A percentile compares a stretch with the other conserved stretches of the same genome.
Conservation (phyloP, 2,888 invertebrate genomes). For the Phyllotreta cruciferae region DNA sequence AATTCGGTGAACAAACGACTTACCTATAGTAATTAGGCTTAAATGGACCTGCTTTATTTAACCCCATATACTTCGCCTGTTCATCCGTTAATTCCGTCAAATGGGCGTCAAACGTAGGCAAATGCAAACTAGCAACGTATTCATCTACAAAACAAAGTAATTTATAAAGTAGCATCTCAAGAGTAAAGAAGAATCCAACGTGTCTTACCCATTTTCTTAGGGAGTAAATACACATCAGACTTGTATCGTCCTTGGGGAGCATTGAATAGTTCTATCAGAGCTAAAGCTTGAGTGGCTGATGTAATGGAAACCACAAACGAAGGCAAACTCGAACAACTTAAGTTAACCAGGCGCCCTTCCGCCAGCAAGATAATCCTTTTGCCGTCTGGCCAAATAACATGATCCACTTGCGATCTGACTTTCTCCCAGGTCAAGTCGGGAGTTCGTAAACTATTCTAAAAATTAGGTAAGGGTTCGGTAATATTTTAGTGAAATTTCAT, state of each 20-base stretch:
- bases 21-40: slow-evolving; percentile 98
- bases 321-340: slow-evolving; percentile 95
- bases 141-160: slow-evolving; percentile 72
- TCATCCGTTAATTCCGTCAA: slow-evolving; percentile 95
- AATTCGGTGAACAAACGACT: not conserved
- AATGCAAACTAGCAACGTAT: slow-evolving; percentile 95
- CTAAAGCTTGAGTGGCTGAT: slow-evolving; percentile 95
- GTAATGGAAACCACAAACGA: slow-evolving; percentile 98
- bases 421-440: slow-evolving; percentile 97
- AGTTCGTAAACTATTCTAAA: slow-evolving; percentile 84
- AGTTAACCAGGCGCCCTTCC: slow-evolving; percentile 94
- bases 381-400: slow-evolving; percentile 97
- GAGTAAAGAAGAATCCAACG: slow-evolving; percentile 25
- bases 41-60: slow-evolving; percentile 97
- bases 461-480: no score
- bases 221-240: slow-evolving; percentile 95
- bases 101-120: slow-evolving; percentile 97
- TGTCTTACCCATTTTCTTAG: slow-evolving; percentile 95
- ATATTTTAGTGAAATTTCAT: slow-evolving; percentile 9
- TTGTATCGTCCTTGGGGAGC: slow-evolving; percentile 95
- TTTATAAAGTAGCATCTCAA: not conserved
- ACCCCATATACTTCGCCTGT: slow-evolving; percentile 96
- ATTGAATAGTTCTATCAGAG: slow-evolving; percentile 95
- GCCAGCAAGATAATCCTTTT: slow-evolving; percentile 93
- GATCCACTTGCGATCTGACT: slow-evolving; percentile 96